phyloP scores from a whole-genome alignment of 2,113 vertebrate species.

The Cricetomys ansorgei region DNA sequence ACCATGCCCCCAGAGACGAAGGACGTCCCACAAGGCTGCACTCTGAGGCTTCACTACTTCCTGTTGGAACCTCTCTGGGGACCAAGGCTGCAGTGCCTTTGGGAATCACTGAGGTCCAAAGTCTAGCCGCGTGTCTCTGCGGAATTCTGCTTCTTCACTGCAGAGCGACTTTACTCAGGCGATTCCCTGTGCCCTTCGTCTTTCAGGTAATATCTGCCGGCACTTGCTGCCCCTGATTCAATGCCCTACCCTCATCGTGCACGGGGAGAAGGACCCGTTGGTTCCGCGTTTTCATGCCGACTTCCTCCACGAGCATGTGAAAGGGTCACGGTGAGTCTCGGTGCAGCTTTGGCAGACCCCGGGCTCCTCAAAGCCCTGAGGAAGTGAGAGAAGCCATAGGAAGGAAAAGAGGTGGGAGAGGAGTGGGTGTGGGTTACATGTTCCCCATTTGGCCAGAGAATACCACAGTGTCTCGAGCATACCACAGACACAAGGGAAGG shows the following conservation, averaged over 20 bases:
- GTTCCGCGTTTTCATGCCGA: slow-evolving; percentile 91
- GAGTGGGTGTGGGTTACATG: background rate
- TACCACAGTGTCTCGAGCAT: background rate
- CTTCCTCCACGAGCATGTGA: slow-evolving; percentile 90
- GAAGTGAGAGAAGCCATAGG: background rate
- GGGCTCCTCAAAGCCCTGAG: background rate
- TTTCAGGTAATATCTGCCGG: slow-evolving; percentile 92
- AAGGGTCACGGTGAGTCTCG: slow-evolving; percentile 89
- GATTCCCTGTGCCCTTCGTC: background rate
- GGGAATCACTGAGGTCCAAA: background rate
- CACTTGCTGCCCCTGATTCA: slow-evolving; percentile 89
- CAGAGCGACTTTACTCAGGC: background rate
- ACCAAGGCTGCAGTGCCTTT: background rate
- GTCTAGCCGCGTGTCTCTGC: rapidly evolving
- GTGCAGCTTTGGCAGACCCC: background rate
- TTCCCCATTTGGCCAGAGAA: background rate
- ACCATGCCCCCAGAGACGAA: background rate
- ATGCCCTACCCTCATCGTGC: slow-evolving; percentile 94
- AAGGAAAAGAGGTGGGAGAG: background rate
- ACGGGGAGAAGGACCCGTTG: slow-evolving; percentile 94
- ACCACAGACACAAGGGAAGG: rapidly evolving
- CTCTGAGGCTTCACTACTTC: background rate
- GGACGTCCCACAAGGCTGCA: background rate
- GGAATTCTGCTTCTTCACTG: background rate
- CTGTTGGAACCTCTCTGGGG: background rate